Base-by-base conservation (phyloP, 2,113 vertebrate species). In the Orcinus orca region DNA sequence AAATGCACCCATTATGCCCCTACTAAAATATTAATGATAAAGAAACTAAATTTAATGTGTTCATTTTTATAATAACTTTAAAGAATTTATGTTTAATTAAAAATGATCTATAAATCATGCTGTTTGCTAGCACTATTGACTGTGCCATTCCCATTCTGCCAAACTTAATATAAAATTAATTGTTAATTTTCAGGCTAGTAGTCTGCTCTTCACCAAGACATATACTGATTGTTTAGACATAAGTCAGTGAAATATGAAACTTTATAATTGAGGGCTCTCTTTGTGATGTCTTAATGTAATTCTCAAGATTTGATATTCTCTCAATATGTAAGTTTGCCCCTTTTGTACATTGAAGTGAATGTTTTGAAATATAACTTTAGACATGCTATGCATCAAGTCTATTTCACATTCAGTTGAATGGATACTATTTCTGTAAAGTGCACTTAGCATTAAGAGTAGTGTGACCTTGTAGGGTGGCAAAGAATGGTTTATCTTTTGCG, bases 101-200 rank as follows among this genome's bases (percentile, higher is more conserved):
- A 98, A 97, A 83, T 93, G 88, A 98, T 98, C 76, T 84, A 97
- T 98, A 98, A 98, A 98, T 98, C 96, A 98, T 98, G 67, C 58
- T 98, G 93, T 98, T 98, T 98, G 93, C 93, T 98, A 97, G 60
- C 97, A 74, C 58, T 98, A 87, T 98, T 98, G 98, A 98, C 96
- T 97, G 90, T 96, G 91, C 88, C 50, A 12, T 94, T 98, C 94
- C 95, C 92, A 96, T 98, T 98, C 93, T 98, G 93, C 77, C 88
- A 98, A 98, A 97, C 65, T 98, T 98, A 98, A 98, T 98, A 98
- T 96, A 98, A 98, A 98, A 98, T 98, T 97, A 98, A 98, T 98
- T 98, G 97, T 98, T 98, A 98, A 98, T 98, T 98, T 98, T 98
- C 96, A 98, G 97, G 63, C 50, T 76, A 90, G 68, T 95, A 92